These are phyloP conservation scores for Cryptocheilus praepositus DNA, from an alignment of 2,888 invertebrate species.

Conservation along the genomic window DNA sequence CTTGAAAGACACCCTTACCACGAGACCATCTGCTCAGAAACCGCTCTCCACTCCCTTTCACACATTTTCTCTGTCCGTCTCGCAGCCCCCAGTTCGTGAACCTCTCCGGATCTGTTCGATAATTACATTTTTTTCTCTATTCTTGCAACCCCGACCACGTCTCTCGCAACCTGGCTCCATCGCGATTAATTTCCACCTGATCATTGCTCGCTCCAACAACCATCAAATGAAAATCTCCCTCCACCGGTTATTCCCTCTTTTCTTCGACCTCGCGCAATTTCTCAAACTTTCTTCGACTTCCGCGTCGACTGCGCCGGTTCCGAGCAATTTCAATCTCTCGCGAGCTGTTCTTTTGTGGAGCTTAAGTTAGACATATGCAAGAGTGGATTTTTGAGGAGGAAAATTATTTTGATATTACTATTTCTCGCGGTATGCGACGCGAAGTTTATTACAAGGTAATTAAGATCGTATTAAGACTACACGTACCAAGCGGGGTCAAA, in stretches of 20 bases:
- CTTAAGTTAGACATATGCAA: too few species aligned
- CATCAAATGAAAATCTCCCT: constrained; percentile 7
- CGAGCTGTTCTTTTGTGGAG: too few species aligned
- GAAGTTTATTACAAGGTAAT: neutral
- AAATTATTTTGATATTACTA: too few species aligned
- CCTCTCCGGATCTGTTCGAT: constrained; percentile 53
- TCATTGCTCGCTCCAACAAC: constrained; percentile 24
- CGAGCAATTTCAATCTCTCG: too few species aligned
- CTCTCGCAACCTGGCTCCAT: constrained; percentile 1
- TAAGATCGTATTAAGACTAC: too few species aligned
- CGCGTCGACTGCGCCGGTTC: too few species aligned
- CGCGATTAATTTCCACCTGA: constrained; percentile 43
- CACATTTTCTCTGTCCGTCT: neutral
- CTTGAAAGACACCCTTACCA: constrained; percentile 47
- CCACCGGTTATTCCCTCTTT: neutral
- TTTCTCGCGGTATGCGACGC: too few species aligned
- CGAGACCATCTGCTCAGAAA: constrained; percentile 51
- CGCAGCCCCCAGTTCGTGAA: constrained; percentile 56
- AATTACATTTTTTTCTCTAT: constrained; percentile 58
- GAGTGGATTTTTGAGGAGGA: neutral
- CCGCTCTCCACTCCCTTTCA: constrained; percentile 27
- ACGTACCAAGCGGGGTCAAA: too few species aligned
- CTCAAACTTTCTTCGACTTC: too few species aligned
- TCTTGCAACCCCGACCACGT: constrained; percentile 6
- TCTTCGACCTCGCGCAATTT: neutral